Conservation (phyloP, 2,113 vertebrate genomes). For the Sardina pilchardus region DNA sequence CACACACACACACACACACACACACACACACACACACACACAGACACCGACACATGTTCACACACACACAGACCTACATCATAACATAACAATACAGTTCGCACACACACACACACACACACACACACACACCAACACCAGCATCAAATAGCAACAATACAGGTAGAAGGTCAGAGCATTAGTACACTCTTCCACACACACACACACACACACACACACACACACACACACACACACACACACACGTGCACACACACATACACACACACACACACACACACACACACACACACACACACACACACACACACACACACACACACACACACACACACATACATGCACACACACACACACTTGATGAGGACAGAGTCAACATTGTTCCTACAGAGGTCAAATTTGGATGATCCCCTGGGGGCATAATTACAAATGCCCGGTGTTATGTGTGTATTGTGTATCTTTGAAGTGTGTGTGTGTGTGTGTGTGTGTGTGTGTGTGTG, state of each 20-base stretch:
- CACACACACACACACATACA: neutral
- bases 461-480: constrained; percentile 13
- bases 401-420: too few relatives aligned
- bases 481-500: constrained; percentile 7
- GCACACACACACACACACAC: neutral
- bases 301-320: neutral
- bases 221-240: neutral
- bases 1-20: neutral
- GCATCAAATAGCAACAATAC: too few relatives aligned
- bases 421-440: too few relatives aligned
- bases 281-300: neutral
- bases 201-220: neutral
- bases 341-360: too few relatives aligned
- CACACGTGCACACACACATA: neutral
- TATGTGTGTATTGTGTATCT: neutral
- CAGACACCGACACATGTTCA: neutral
- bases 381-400: too few relatives aligned
- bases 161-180: too few relatives aligned
- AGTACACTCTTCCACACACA: neutral
- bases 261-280: too few relatives aligned
- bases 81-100: too few relatives aligned
- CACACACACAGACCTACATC: neutral
- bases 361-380: too few relatives aligned
- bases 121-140: too few relatives aligned
- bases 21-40: neutral